phyloP scores from a whole-genome alignment of 2,888 invertebrate genomes.

The Drosophila atripex region DNA sequence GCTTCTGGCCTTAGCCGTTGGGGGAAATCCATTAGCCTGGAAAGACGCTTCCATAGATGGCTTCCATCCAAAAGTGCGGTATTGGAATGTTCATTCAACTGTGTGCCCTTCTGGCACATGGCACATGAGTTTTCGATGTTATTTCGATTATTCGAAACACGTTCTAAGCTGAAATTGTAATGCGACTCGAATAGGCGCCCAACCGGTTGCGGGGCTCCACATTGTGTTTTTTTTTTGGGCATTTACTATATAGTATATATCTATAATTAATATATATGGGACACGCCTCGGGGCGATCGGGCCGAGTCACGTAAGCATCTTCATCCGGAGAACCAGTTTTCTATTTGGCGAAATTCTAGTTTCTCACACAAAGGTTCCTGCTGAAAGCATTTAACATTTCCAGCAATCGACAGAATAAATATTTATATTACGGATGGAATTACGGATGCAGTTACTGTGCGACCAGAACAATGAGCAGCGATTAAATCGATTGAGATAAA shows the following conservation, averaged over 20 bases:
- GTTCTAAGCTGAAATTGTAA: constrained; percentile 66
- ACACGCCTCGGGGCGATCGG: constrained; percentile 59
- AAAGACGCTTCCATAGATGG: constrained; percentile 14
- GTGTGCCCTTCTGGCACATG: constrained; percentile 56
- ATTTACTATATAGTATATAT: constrained; percentile 47
- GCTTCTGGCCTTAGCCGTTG: constrained; percentile 38
- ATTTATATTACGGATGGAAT: constrained; percentile 11
- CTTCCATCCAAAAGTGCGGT: constrained; percentile 7
- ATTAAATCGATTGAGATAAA: constrained; percentile 60
- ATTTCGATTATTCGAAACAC: constrained; percentile 67
- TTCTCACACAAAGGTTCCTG: constrained; percentile 40
- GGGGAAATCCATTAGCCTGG: constrained; percentile 37
- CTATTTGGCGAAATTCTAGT: constrained; percentile 66
- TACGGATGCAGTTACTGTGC: constrained; percentile 56
- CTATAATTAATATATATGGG: constrained; percentile 44
- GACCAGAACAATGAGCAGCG: constrained; percentile 46
- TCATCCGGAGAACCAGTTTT: constrained; percentile 64
- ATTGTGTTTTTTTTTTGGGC: constrained; percentile 45
- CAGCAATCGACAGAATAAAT: constrained; percentile 45
- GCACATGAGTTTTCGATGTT: constrained; percentile 32
- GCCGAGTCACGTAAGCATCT: constrained; percentile 64
- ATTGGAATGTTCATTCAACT: constrained; percentile 39
- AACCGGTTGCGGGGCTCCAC: constrained; percentile 8
- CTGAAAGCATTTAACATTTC: constrained; percentile 63
- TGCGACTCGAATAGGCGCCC: constrained; percentile 57